These are phyloP conservation scores for Mus musculus DNA, from an alignment of 2,113 vertebrate species.

Conservation along the genomic window DNA sequence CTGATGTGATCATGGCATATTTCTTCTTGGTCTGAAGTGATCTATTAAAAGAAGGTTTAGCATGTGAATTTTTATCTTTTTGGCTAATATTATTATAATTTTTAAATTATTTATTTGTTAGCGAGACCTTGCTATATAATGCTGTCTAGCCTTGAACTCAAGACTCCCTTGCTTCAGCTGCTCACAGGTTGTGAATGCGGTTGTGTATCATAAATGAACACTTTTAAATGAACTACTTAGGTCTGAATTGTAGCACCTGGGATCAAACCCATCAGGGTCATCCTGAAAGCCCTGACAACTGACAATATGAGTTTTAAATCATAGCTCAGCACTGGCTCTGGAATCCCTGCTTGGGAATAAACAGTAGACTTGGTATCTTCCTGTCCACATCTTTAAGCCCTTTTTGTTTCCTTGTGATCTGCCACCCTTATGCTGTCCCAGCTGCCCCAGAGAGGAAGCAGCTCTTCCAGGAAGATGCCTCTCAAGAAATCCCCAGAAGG, in stretches of 20 bases:
- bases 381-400: neutral
- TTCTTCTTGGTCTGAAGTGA: slow-evolving; percentile 12
- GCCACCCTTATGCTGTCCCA: neutral
- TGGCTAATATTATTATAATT: neutral
- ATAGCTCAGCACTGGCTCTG: neutral
- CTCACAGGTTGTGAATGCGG: neutral
- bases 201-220: neutral
- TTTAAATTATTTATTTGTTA: neutral
- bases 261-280: neutral
- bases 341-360: neutral
- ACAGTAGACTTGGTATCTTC: neutral
- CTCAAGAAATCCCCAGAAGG: neutral
- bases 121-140: neutral
- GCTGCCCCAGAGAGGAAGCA: neutral
- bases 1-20: neutral
- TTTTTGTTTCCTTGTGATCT: neutral
- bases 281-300: neutral
- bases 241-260: neutral
- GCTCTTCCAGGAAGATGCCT: neutral
- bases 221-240: neutral
- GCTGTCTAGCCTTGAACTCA: neutral
- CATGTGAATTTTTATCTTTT: neutral
- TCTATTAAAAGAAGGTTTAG: neutral
- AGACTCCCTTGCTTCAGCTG: neutral
- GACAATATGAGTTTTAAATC: neutral